These are phyloP conservation scores for Drosophila lacertosa DNA, from an alignment of 1,140 invertebrate genomes.

Conservation along the genomic window DNA sequence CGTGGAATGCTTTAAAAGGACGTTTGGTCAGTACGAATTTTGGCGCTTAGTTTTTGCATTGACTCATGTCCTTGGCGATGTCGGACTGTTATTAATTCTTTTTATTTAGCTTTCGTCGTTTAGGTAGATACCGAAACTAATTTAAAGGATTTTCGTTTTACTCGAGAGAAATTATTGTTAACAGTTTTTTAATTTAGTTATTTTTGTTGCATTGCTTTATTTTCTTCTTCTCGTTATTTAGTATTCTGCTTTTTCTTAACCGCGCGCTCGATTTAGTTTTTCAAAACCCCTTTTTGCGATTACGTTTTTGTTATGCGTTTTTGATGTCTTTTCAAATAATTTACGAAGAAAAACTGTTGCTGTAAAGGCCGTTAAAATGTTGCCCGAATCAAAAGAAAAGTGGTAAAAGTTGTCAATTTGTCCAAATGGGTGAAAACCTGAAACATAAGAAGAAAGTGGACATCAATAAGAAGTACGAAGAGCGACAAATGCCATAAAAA, in stretches of 20 bases:
- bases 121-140: constrained; percentile 15
- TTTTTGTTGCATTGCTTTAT: constrained; percentile 29
- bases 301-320: constrained; percentile 22
- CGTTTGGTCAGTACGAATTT: constrained; percentile 23
- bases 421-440: constrained; percentile 70
- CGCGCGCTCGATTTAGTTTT: constrained; percentile 11
- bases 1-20: constrained; percentile 45
- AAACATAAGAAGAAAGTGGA: constrained; percentile 32
- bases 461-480: neutral
- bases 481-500: neutral
- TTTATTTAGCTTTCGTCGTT: constrained; percentile 7
- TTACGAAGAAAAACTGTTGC: constrained; percentile 34
- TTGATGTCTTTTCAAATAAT: constrained; percentile 13
- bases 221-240: constrained; percentile 4
- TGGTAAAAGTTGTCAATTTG: constrained; percentile 67
- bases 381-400: constrained; percentile 35
- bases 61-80: constrained; percentile 54
- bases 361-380: constrained; percentile 14
- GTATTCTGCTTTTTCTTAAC: constrained; percentile 23
- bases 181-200: constrained; percentile 22
- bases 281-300: constrained; percentile 5
- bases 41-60: constrained; percentile 42
- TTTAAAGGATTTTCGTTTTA: constrained; percentile 11
- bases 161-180: constrained; percentile 15
- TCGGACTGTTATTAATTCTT: constrained; percentile 9